phyloP scores from a whole-genome alignment of 2,888 invertebrate species.

The Ochropleura leucogaster region DNA sequence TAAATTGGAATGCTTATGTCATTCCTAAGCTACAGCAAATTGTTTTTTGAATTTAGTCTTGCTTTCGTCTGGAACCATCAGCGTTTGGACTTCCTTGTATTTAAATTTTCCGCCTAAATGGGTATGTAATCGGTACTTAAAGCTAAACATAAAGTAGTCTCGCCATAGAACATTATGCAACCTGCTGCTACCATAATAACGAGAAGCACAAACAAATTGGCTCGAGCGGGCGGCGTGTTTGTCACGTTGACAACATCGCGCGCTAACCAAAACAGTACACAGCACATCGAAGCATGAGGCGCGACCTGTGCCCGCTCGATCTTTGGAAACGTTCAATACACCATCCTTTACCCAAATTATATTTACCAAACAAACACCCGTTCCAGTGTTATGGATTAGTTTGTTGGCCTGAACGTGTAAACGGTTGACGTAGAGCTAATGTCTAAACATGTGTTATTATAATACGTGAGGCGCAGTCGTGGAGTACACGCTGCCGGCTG shows the following conservation, averaged over 20 bases:
- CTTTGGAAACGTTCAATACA: conserved; percentile 75
- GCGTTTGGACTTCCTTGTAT: conserved; percentile 8
- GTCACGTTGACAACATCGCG: conserved; percentile 81
- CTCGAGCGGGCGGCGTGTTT: conserved; percentile 76
- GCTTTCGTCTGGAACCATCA: conserved; percentile 10
- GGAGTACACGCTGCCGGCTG: conserved; percentile 59
- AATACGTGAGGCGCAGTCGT: conserved; percentile 63
- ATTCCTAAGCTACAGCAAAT: conserved; percentile 62
- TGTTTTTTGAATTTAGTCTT: conserved; percentile 9
- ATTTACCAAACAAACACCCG: conserved; percentile 79
- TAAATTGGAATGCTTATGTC: conserved; percentile 72
- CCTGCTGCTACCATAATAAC: conserved; percentile 69
- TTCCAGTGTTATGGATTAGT: conserved; percentile 73
- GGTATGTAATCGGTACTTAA: conserved; percentile 33
- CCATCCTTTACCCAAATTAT: conserved; percentile 75
- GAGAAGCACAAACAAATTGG: conserved; percentile 76
- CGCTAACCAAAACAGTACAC: conserved; percentile 81
- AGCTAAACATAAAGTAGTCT: conserved; percentile 54
- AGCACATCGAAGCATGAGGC: conserved; percentile 75
- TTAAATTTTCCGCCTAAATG: conserved; percentile 24
- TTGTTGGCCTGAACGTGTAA: conserved; percentile 75
- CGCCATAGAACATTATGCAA: conserved; percentile 68
- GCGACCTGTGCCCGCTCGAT: conserved; percentile 71
- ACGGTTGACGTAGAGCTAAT: conserved; percentile 73
- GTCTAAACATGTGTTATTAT: conserved; percentile 75